Percentiles rank a stretch among this genome's conserved stretches.
Conservation (phyloP, 2,888 invertebrate species). For the Xestia rhomboidea region DNA sequence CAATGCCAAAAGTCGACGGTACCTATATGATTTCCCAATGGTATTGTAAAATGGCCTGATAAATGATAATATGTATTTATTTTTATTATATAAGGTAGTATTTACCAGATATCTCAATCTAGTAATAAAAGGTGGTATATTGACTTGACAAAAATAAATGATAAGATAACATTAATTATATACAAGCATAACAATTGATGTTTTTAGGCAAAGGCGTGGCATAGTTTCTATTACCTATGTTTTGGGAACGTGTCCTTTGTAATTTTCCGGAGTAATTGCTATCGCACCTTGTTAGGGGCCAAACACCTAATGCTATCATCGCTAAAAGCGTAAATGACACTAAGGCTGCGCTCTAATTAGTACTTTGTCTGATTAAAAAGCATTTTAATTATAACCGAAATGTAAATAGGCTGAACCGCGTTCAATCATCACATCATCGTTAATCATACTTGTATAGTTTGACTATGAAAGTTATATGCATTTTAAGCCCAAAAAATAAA, state of each 20-base stretch:
- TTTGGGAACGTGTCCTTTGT: background rate
- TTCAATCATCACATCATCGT: background rate
- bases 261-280: background rate
- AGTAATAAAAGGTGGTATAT: slow-evolving; percentile 11
- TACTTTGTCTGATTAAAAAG: slow-evolving; percentile 11
- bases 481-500: background rate
- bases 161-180: slow-evolving; percentile 30
- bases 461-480: background rate
- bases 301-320: slow-evolving; percentile 15
- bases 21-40: slow-evolving; percentile 22
- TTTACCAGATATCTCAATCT: background rate
- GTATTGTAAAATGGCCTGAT: slow-evolving; percentile 20
- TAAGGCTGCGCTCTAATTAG: slow-evolving; percentile 10
- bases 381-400: background rate
- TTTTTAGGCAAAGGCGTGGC: slow-evolving; percentile 11
- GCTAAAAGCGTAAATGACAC: slow-evolving; percentile 14
- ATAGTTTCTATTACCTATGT: slow-evolving; percentile 1
- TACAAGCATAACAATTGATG: background rate
- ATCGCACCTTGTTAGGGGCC: slow-evolving; percentile 1
- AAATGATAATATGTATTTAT: slow-evolving; percentile 6
- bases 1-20: background rate
- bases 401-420: background rate
- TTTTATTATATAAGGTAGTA: slow-evolving; percentile 3
- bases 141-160: slow-evolving; percentile 8
- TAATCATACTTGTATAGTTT: background rate